These are phyloP conservation scores for Aramus guarauna DNA, from an alignment of 2,113 vertebrate genomes.

Conservation along the genomic window DNA sequence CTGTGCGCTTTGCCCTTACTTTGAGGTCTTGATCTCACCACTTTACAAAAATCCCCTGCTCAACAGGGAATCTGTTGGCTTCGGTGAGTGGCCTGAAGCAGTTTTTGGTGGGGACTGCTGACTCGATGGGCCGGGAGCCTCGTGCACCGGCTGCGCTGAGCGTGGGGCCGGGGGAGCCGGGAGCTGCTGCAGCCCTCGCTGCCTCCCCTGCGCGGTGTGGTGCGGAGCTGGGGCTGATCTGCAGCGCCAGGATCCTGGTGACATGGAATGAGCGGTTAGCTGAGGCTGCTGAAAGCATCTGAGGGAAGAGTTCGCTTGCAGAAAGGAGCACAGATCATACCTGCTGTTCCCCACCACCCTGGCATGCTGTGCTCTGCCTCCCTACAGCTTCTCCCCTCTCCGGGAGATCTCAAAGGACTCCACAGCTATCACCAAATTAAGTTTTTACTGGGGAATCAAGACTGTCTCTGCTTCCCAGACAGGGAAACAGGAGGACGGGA, in stretches of 20 bases:
- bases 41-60: neutral
- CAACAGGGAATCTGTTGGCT: neutral
- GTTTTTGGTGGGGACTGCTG: neutral
- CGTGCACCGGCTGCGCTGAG: rapidly evolving
- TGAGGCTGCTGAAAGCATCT: neutral
- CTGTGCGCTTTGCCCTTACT: neutral
- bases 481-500: neutral
- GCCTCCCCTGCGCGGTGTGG: neutral
- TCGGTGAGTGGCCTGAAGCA: rapidly evolving
- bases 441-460: neutral
- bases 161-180: neutral
- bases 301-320: neutral
- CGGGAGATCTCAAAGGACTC: neutral
- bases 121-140: neutral
- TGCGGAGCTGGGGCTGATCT: neutral
- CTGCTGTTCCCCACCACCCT: neutral
- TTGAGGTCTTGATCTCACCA: neutral
- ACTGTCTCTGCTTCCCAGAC: neutral
- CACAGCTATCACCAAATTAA: neutral
- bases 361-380: rapidly evolving
- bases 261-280: neutral
- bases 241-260: neutral
- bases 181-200: neutral
- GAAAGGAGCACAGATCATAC: neutral
- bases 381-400: neutral